These are phyloP conservation scores for Germaria angustata DNA, from an alignment of 2,888 invertebrate genomes.

Conservation along the genomic window DNA sequence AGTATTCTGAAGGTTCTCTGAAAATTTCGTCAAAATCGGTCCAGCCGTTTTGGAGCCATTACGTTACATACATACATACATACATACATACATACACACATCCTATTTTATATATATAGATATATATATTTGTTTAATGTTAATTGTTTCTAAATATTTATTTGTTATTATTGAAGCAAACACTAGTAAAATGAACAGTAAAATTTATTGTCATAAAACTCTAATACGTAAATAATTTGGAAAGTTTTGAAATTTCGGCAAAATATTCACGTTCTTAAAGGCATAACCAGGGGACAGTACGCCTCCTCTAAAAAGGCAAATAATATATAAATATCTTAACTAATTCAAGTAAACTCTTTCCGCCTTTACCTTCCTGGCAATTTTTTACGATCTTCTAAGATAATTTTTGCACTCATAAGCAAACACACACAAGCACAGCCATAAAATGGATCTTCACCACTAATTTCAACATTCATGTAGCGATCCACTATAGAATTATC, in stretches of 20 bases:
- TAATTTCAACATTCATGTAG: conserved; percentile 43
- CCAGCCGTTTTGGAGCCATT: too few species aligned
- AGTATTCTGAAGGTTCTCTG: too few species aligned
- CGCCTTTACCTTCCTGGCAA: conserved; percentile 60
- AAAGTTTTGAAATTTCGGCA: conserved; percentile 56
- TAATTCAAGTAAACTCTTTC: neutral
- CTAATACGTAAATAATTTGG: conserved; percentile 34
- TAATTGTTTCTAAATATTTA: too few species aligned
- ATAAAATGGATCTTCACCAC: conserved; percentile 63
- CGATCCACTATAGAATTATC: conserved; percentile 5
- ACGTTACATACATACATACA: too few species aligned
- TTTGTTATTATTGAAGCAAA: too few species aligned
- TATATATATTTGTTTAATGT: too few species aligned
- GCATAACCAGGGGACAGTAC: conserved; percentile 66
- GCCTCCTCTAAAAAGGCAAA: conserved; percentile 62
- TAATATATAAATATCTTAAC: neutral
- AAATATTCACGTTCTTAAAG: conserved; percentile 61
- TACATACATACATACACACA: too few species aligned
- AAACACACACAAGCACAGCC: conserved; percentile 61
- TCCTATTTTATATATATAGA: too few species aligned
- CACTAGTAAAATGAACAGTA: too few species aligned
- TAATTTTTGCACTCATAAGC: conserved; percentile 55
- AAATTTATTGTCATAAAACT: conserved; percentile 9
- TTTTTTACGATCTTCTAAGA: conserved; percentile 56
- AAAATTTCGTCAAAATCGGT: too few species aligned